Evolutionary conservation across 2,113 vertebrate species (phyloP).

Genomic region (Nymphicus hollandicus): DNA sequence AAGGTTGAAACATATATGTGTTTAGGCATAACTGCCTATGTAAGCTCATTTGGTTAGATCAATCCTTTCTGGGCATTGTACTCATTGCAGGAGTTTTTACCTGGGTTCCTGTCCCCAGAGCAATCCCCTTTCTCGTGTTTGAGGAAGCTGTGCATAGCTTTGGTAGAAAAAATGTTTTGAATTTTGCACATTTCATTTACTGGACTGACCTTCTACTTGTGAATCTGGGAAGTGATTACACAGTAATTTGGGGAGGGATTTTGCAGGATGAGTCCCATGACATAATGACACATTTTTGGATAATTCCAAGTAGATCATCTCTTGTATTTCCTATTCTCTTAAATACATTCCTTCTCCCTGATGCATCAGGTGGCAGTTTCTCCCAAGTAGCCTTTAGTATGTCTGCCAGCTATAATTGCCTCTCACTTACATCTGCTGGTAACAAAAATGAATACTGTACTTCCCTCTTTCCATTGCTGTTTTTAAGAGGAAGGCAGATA

Average conservation of each 20-base stretch:
- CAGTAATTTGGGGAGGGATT: neutral
- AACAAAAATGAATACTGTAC: neutral
- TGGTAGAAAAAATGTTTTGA: neutral
- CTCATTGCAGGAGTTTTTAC: neutral
- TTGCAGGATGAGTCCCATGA: neutral
- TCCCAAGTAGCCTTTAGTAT: neutral
- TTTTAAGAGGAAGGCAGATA: neutral
- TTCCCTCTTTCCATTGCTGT: neutral
- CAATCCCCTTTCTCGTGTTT: neutral
- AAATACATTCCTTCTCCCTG: neutral
- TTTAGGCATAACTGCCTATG: accelerated
- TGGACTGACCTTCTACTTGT: neutral
- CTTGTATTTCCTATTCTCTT: neutral
- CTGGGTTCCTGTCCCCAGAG: neutral
- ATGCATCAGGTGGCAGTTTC: neutral
- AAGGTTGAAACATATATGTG: accelerated
- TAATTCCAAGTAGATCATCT: neutral
- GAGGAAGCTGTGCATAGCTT: neutral
- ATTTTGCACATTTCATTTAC: neutral
- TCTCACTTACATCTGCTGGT: neutral
- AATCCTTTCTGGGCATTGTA: neutral
- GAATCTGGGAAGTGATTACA: neutral
- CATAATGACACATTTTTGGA: accelerated
- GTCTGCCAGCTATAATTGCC: neutral
- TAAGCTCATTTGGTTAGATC: neutral